Base-by-base conservation (phyloP, 2,888 invertebrate genomes). In the Drosophila mercatorum region DNA sequence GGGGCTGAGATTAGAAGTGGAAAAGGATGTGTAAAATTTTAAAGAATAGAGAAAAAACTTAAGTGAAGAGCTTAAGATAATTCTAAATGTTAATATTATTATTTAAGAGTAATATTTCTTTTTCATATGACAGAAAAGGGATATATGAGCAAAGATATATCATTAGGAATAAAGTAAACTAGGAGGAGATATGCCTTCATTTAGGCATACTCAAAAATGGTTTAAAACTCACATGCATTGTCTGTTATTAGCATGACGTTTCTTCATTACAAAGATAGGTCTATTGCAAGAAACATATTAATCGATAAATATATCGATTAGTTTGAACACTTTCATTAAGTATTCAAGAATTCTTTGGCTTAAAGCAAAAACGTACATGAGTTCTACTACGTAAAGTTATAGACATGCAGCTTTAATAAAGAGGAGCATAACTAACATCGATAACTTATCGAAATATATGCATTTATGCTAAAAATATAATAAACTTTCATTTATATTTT, bases 231-330 rank as follows among this genome's bases (percentile, higher is more conserved):
- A 38, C 0, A 12, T 38, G 11, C 36, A 28, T 5, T 6, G 31
- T 6, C 31, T 31, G 31, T 1, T 31, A 17, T 17, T 17, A 17
- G 17, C 17, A 17, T 31, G 31, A 31, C 4, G 1, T 31, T 31
- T 31, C 6, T 6, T 7, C 7, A 34, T 34, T 34, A 34, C 31
- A 31, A 31, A 31, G 3, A 3, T 31, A 5, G 31, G 31, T 0
- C 17, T 17, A 17, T 17, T 17, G 17, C 17, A 17, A 17, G 17
- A 22, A 22, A 22, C 22, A 22, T 22, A 22, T 26, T 12, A 17
- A 40, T 49, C 31, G 43, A 56, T 34, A 14, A 17, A 14, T 5
- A 12, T 57, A 57, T 57, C 56, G 56, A 57, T 43, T 5, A 10
- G 5, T 22, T 0, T 10, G 0, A n/a, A 47, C 2, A 28, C 0